Evolutionary conservation across 2,113 vertebrate genomes (phyloP), one percentile per base, ranked within the genome.

Genomic region (Motacilla tschutschensis): DNA sequence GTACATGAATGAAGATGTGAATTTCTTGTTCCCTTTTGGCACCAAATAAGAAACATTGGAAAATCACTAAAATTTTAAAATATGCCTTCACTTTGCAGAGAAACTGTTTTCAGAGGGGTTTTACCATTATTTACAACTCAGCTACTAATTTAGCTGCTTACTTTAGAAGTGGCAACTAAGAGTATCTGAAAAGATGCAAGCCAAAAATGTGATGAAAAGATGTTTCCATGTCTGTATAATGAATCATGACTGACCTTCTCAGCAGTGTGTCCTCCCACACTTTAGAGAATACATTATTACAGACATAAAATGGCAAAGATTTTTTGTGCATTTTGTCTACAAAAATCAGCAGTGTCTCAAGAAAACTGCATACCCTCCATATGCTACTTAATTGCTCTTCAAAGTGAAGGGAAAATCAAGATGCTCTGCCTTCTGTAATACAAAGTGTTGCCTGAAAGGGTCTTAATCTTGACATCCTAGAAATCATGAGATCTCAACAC

Each of bases 51-150:
- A 85, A 46, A 53, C 4, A 41, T 5, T 48, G 20, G 31, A 65
- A 54, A 76, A 84, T 29, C 35, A 83, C 21, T 58, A 58, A 15
- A 50, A 64, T 47, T 67, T 71, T 64, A 31, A 83, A 86, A 77
- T 35, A 62, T 5, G 21, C 24, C 48, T 80, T 63, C 38, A 44
- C 11, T 73, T 74, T 31, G 31, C 29, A 79, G 19, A 1, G 1
- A 24, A 64, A 59, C 33, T 76, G 24, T 6, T 91, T 83, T 88
- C 48, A 84, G 36, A 79, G 35, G 15, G 14, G 12, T 33, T 86
- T 91, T 76, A 66, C 67, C 85, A 58, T 79, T 79, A 76, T 77
- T 81, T 84, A 90, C 81, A 76, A 64, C 20, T 79, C 66, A 88
- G 22, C 33, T 63, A 50, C 71, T 76, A 53, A 73, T 86, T 86